Evolutionary conservation across 2,888 invertebrate genomes (phyloP), one percentile per base, ranked within the genome.

Genomic region (Dolichomitus sp.): DNA sequence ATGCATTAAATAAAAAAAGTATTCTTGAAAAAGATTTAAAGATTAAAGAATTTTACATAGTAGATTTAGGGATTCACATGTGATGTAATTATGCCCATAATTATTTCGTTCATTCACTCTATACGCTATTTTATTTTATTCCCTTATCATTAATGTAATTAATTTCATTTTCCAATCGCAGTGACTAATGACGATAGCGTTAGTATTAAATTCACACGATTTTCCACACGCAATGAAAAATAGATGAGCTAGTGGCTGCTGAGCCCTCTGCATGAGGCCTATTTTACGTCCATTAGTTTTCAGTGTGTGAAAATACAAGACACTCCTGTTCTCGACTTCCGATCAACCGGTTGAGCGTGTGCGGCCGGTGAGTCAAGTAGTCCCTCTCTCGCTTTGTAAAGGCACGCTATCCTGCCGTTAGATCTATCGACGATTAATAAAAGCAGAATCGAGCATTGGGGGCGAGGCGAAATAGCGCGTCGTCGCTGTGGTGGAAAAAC

Each of bases 391-490:
- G 5, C 59, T 17, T 50, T 19, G 48, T 33, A 14, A 30, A 11
- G 78, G 86, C 91, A 92, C 90, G 92, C 91, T 84, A 92, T 91
- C 80, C 88, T 85, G 84, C 87, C 88, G 91, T 91, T 90, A 91
- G 87, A 91, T 89, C 86, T 84, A 87, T 87, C 86, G 88, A 83
- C 89, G 88, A 90, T 90, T 90, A 91, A 89, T 87, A 86, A 85
- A 88, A 89, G 76, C 61, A 59, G 52, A 63, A 48, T 27, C 42
- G 78, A n/a, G 75, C 65, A 27, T 19, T 9, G 59, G 59, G 72
- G 48, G 57, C 54, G 48, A 23, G 69, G 61, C 17, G 59, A 66
- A 68, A 70, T 66, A 40, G 61, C 17, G 54, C 42, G 54, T 65
- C 40, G 78, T 73, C 75, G 68, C 14, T 19, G 72, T 23, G 45